Base-by-base conservation (phyloP, 2,888 invertebrate genomes). In the Platycheirus albimanus region DNA sequence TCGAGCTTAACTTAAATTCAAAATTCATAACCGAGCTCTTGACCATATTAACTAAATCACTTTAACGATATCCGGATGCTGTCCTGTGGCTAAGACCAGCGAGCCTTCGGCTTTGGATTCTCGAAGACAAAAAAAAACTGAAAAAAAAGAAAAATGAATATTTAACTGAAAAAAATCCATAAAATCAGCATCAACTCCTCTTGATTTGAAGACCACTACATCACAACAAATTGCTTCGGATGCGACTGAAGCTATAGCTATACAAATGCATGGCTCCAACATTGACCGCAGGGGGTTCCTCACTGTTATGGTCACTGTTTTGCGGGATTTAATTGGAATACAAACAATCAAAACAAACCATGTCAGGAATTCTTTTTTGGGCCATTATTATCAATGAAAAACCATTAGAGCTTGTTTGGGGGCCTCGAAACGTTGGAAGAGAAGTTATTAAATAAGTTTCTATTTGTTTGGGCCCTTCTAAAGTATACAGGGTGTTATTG, bases 21-120 rank as follows among this genome's bases (percentile, higher is more conserved):
- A 69, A 79, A 72, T 78, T 79, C 79, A 79, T 79, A 79, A 74
- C 74, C 79, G 61, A 61, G 69, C 67, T 79, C 79, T 79, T 74
- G 79, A 79, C 69, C 79, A 75, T 67, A 79, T 74, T 74, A 79
- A 63, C 79, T 69, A 79, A 79, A 79, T 79, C 79, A 79, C 47
- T 79, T 74, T 69, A 79, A 79, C 79, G 79, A 79, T 49, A 79
- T 69, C 67, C 79, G 79, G 79, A 79, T 74, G 74, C 67, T 43
- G 49, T 74, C 79, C 79, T 79, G 74, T 49, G 74, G 79, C 74
- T 79, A 41, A 74, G 47, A 69, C 47, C 47, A 63, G 58, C 52
- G 13, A 41, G 11, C 28, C 19, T 58, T 36, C 8, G 24, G 8
- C 4, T 38, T 2, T 19, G 19, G 11, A 1, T 11, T 33, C 7